Percentiles rank a stretch among this genome's conserved stretches.
Evolutionary conservation across 2,113 vertebrate species (phyloP).

Genomic region (Oriolus oriolus): DNA sequence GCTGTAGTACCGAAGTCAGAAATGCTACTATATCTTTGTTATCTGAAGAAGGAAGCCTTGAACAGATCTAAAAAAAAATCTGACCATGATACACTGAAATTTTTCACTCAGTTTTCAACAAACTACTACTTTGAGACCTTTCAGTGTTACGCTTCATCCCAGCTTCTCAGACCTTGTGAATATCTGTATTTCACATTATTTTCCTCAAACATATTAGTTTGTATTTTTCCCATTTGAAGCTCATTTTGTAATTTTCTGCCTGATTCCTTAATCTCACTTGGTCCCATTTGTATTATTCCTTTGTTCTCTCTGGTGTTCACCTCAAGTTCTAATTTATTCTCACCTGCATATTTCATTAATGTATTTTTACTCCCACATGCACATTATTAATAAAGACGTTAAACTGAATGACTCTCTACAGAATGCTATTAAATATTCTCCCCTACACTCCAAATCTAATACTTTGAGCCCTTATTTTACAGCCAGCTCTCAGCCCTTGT

Average conservation of each 20-base stretch:
- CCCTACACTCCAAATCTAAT: not conserved
- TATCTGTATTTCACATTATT: not conserved
- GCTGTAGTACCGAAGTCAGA: not conserved
- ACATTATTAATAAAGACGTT: conserved; percentile 57
- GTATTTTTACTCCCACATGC: conserved; percentile 43
- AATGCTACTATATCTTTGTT: not conserved
- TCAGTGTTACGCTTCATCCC: not conserved
- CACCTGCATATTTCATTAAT: conserved; percentile 59
- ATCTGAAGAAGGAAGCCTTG: not conserved
- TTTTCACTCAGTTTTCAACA: not conserved
- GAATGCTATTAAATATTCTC: conserved; percentile 35
- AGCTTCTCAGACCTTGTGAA: not conserved
- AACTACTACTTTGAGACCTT: not conserved
- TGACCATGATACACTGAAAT: not conserved
- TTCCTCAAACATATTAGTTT: conserved; percentile 28
- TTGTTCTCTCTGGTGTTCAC: conserved; percentile 40
- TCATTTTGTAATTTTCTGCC: conserved; percentile 46
- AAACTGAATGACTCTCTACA: conserved; percentile 32
- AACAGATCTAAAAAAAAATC: not conserved
- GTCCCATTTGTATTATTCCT: conserved; percentile 35
- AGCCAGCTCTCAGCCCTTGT: not conserved
- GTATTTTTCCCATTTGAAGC: conserved; percentile 33
- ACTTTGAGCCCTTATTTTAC: not conserved
- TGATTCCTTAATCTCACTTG: conserved; percentile 30
- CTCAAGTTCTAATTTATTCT: conserved; percentile 61